Conservation (phyloP, 2,113 vertebrate genomes). For the Gracilinanus agilis region DNA sequence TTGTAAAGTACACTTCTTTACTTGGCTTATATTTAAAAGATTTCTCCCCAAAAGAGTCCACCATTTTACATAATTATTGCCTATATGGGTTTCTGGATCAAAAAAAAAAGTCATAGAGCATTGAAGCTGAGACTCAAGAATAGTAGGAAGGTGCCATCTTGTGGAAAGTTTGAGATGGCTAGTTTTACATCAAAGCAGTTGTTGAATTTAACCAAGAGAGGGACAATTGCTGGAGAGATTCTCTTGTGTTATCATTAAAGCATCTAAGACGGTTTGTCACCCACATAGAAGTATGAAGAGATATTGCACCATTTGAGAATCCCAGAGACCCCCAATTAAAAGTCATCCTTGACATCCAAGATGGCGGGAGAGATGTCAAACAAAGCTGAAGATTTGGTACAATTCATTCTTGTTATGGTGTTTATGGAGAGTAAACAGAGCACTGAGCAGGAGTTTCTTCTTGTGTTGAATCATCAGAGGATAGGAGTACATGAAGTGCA, state of each 20-base stretch:
- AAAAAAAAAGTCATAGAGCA: neutral
- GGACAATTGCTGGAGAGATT: neutral
- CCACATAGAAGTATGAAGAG: neutral
- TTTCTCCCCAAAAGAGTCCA: neutral
- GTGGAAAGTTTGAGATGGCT: constrained; percentile 47
- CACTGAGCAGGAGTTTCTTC: neutral
- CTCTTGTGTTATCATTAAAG: neutral
- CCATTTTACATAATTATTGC: neutral
- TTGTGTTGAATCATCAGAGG: neutral
- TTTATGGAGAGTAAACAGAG: neutral
- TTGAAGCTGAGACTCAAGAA: neutral
- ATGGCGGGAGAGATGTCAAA: neutral
- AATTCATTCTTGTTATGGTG: neutral
- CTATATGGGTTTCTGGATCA: neutral
- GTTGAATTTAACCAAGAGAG: neutral
- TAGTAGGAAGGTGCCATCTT: constrained; percentile 74
- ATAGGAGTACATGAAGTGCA: neutral
- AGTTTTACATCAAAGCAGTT: neutral
- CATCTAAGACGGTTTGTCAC: neutral
- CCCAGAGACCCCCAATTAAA: neutral
- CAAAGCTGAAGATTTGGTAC: neutral
- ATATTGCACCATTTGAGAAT: neutral
- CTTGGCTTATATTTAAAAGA: neutral
- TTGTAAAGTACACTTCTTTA: neutral
- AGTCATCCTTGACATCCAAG: neutral